These are phyloP conservation scores for Drosophila ezoana DNA, from an alignment of 2,888 invertebrate genomes.

Conservation along the genomic window DNA sequence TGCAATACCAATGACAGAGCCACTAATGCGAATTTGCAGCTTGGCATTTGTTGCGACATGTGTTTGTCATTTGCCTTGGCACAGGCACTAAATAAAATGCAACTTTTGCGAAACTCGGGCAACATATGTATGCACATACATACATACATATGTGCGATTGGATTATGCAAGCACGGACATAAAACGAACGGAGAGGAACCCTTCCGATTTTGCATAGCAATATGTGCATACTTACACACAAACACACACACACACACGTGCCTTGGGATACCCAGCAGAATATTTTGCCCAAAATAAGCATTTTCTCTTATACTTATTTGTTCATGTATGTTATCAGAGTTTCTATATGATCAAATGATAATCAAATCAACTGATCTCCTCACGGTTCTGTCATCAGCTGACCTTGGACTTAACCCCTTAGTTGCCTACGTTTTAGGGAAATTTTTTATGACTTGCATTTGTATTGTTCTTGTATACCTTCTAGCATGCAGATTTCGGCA, in stretches of 20 bases:
- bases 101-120: slow-evolving; percentile 58
- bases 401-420: too few species aligned
- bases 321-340: too few species aligned
- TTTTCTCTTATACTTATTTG: too few species aligned
- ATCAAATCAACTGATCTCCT: too few species aligned
- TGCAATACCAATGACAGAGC: slow-evolving; percentile 19
- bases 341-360: too few species aligned
- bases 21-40: slow-evolving; percentile 57
- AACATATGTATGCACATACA: slow-evolving; percentile 40
- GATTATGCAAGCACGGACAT: slow-evolving; percentile 57
- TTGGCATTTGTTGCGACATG: slow-evolving; percentile 45
- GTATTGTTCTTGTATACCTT: too few species aligned
- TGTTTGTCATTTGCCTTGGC: slow-evolving; percentile 23
- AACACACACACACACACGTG: neutral
- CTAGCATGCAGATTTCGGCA: too few species aligned
- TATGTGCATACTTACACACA: neutral
- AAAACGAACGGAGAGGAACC: neutral
- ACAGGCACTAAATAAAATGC: slow-evolving; percentile 64
- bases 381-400: too few species aligned
- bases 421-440: too few species aligned
- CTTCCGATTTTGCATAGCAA: slow-evolving; percentile 2
- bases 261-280: slow-evolving; percentile 1
- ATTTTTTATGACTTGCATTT: too few species aligned
- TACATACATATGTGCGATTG: slow-evolving; percentile 29
- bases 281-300: too few species aligned